phyloP scores from a whole-genome alignment of 2,113 vertebrate species.

The Tragelaphus imberbis region DNA sequence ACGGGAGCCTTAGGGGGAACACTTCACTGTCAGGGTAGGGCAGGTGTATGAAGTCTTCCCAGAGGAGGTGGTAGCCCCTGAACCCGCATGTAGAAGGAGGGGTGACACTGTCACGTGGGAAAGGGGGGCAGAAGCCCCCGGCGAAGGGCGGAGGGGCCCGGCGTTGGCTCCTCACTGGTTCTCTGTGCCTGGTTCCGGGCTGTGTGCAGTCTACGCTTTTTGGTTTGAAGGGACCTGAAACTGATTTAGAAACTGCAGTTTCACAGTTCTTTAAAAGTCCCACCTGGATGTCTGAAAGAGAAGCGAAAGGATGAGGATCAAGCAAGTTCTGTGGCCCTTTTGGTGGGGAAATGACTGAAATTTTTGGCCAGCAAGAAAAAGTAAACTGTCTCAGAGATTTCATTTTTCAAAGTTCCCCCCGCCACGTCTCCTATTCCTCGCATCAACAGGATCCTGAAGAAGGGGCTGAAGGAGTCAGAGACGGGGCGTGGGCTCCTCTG shows the following conservation, averaged over 20 bases:
- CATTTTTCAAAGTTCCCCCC: accelerated
- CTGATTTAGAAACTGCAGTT: not conserved
- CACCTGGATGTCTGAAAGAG: not conserved
- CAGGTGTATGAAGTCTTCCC: not conserved
- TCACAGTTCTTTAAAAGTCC: not conserved
- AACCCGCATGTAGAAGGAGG: not conserved
- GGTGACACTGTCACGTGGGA: not conserved
- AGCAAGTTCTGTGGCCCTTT: not conserved
- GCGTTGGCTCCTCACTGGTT: not conserved
- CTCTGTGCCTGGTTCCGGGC: not conserved
- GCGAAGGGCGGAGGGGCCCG: accelerated
- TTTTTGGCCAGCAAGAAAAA: not conserved
- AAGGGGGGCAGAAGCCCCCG: not conserved
- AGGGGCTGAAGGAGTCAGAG: accelerated
- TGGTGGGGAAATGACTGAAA: not conserved
- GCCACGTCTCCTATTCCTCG: accelerated
- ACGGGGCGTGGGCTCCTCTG: accelerated
- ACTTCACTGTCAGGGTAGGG: not conserved
- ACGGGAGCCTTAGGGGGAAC: not conserved
- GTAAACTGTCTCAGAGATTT: not conserved
- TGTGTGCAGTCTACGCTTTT: accelerated
- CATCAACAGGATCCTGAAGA: not conserved
- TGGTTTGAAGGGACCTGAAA: not conserved
- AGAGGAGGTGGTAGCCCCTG: not conserved
- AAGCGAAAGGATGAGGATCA: not conserved